Base-by-base conservation (phyloP, 2,888 invertebrate species). In the Laspeyria flexula region DNA sequence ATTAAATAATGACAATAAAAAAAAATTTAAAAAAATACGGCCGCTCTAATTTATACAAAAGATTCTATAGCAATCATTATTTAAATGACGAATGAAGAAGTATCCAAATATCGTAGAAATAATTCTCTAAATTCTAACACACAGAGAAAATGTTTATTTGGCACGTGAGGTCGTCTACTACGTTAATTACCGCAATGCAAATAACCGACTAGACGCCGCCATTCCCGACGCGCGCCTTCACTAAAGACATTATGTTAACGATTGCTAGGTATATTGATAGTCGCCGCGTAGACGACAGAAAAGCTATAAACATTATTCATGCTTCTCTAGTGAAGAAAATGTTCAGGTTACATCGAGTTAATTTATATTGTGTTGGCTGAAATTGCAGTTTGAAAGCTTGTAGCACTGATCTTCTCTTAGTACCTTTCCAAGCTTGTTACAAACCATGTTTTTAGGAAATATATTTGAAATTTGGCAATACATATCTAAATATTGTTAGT, bases 201-300 rank as follows among this genome's bases (percentile, higher is more conserved):
- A 47, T 49, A 47, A 43, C 21, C 38, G 52, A 31, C 18, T n/a
- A 2, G 33, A 38, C 35, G 43, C 25, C 49, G 35, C 47, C 52
- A 37, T 37, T 46, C 25, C 46, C 12, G 39, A 18, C 43, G 43
- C 16, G 31, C 38, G 46, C 55, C 42, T 49, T 51, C 37, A 55
- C 39, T 45, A 49, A 15, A 38, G 9, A 45, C 25, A 41, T 38
- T 23, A 38, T 31, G 33, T 21, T 46, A 18, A 31, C 31, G 12
- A 18, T 21, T 30, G 18, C 13, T 16, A 35, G 25, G 23, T 33
- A 7, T 30, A 29, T 25, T 10, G 27, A 35, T n/a, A 35, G 15
- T 18, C 15, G 27, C 21, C 27, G 33, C 21, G 37, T 30, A 30
- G 23, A 40, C 30, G 37, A 13, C 41, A 37, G 34, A 35, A 18